A percentile compares a stretch with the other conserved stretches of the same genome.
phyloP scores from a whole-genome alignment of 2,888 invertebrate genomes.

The Synanthedon tipuliformis region DNA sequence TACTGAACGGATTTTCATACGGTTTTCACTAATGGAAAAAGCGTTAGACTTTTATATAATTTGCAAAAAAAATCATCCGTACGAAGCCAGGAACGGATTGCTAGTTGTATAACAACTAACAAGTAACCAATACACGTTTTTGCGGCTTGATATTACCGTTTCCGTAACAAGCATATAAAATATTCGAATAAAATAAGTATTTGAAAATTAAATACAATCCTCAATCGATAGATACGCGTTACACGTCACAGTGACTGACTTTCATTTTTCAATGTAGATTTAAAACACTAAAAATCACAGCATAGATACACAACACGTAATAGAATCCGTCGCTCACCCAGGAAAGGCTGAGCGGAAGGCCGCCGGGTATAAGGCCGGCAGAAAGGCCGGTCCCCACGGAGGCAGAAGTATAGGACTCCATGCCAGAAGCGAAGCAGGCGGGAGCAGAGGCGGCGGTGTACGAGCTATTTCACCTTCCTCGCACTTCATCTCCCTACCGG shows the following conservation, averaged over 20 bases:
- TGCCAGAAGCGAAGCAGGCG: conserved; percentile 75
- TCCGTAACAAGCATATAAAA: too few species aligned
- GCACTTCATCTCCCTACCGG: conserved; percentile 66
- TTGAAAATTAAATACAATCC: too few species aligned
- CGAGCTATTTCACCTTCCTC: conserved; percentile 59
- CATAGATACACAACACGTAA: conserved; percentile 1
- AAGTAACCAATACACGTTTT: too few species aligned
- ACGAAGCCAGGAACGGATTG: too few species aligned
- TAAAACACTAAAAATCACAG: background rate
- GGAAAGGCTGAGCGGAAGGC: conserved; percentile 79
- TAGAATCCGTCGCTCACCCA: conserved; percentile 69
- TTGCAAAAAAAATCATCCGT: too few species aligned
- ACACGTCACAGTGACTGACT: background rate
- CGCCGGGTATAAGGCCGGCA: conserved; percentile 79
- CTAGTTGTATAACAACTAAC: too few species aligned
- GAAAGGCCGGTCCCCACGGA: conserved; percentile 79
- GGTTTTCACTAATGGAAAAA: too few species aligned
- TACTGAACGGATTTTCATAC: too few species aligned
- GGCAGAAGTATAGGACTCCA: conserved; percentile 82
- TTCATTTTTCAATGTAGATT: background rate
- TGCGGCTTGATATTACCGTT: too few species aligned
- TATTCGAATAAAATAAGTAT: too few species aligned
- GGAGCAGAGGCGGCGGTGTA: conserved; percentile 52
- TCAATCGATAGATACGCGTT: too few species aligned
- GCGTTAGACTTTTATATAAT: too few species aligned